These are phyloP conservation scores for Campoplex capitator DNA, from an alignment of 2,888 invertebrate genomes.

Conservation along the genomic window DNA sequence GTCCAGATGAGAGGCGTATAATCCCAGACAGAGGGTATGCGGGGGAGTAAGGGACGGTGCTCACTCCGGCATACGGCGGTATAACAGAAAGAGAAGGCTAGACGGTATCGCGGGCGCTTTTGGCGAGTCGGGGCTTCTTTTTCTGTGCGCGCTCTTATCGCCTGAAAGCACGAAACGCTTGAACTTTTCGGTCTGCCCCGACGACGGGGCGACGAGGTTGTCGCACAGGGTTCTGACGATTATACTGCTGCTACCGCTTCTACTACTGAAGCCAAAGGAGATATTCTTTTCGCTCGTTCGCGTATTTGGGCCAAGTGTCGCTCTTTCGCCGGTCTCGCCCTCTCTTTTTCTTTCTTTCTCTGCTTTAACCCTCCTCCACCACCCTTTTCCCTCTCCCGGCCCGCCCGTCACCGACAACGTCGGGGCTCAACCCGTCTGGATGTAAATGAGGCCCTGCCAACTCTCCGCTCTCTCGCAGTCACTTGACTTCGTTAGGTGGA, in stretches of 20 bases:
- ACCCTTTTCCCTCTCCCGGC: slow-evolving; percentile 32
- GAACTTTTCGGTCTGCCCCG: slow-evolving; percentile 71
- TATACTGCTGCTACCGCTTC: slow-evolving; percentile 32
- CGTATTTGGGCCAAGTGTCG: slow-evolving; percentile 80
- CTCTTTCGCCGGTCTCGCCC: slow-evolving; percentile 65
- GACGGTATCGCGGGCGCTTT: slow-evolving; percentile 57
- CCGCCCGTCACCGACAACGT: slow-evolving; percentile 35
- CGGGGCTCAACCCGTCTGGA: slow-evolving; percentile 74
- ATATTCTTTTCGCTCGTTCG: slow-evolving; percentile 67
- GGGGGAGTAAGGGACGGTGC: slow-evolving; percentile 25
- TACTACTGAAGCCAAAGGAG: slow-evolving; percentile 61
- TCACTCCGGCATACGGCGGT: slow-evolving; percentile 45
- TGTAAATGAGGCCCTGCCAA: slow-evolving; percentile 77
- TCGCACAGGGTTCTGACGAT: slow-evolving; percentile 44
- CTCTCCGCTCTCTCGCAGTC: slow-evolving; percentile 69
- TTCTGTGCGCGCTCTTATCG: slow-evolving; percentile 71
- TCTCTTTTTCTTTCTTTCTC: slow-evolving; percentile 11
- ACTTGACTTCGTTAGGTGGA: slow-evolving; percentile 76
- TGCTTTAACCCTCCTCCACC: background rate
- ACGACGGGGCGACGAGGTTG: slow-evolving; percentile 62
- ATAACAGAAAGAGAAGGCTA: slow-evolving; percentile 45
- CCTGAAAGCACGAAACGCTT: slow-evolving; percentile 73
- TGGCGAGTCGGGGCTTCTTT: slow-evolving; percentile 50
- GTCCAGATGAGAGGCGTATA: slow-evolving; percentile 65
- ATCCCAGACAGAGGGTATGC: slow-evolving; percentile 62